Evolutionary conservation across 2,888 invertebrate species (phyloP).

Genomic region (Eupithecia abbreviata): DNA sequence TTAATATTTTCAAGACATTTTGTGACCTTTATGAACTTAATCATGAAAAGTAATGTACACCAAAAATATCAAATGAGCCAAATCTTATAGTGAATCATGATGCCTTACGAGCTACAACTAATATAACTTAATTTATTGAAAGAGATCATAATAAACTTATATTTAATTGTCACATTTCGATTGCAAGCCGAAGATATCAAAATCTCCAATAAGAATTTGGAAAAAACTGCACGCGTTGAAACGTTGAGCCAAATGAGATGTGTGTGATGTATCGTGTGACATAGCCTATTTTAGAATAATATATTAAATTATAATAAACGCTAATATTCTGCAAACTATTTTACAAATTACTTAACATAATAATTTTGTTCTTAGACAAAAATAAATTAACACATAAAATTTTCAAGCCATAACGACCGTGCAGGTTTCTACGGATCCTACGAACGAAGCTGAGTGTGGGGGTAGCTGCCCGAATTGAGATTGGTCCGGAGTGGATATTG

Average conservation of each 20-base stretch:
- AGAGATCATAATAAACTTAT: conserved; percentile 83
- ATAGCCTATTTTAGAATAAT: conserved; percentile 52
- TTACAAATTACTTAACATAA: conserved; percentile 82
- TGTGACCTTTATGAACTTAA: conserved; percentile 56
- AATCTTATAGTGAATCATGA: conserved; percentile 40
- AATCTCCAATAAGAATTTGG: conserved; percentile 26
- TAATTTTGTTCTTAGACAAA: conserved; percentile 64
- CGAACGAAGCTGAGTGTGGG: conserved; percentile 37
- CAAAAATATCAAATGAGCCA: conserved; percentile 45
- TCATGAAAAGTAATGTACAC: conserved; percentile 35
- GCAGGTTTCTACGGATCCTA: conserved; percentile 51
- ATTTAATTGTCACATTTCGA: conserved; percentile 76
- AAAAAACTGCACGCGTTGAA: conserved; percentile 41
- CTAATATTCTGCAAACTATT: conserved; percentile 73
- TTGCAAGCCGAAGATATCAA: conserved; percentile 44
- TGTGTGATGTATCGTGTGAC: conserved; percentile 71
- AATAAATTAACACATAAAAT: conserved; percentile 79
- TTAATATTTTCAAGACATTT: conserved; percentile 60
- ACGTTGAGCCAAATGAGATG: conserved; percentile 60
- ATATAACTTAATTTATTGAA: conserved; percentile 77
- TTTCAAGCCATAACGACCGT: conserved; percentile 64
- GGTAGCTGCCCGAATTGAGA: conserved; percentile 53
- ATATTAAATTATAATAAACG: conserved; percentile 72
- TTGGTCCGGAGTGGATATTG: conserved; percentile 51
- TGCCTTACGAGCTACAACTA: conserved; percentile 55